phyloP scores from a whole-genome alignment of 2,797 vertebrate genomes.

The Smutsia temminckii region DNA sequence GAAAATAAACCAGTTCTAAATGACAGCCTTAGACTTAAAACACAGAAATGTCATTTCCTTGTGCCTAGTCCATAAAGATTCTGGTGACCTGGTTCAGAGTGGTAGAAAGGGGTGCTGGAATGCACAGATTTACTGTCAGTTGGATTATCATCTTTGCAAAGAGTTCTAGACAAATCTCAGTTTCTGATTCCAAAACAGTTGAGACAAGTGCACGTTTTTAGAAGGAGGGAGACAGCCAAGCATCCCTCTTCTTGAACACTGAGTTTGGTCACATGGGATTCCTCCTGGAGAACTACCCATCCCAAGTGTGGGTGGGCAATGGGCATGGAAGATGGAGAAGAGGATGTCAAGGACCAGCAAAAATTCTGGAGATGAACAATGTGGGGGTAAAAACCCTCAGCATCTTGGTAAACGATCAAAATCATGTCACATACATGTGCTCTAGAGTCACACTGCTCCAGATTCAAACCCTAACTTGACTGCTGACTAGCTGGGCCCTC shows the following conservation, averaged over 20 bases:
- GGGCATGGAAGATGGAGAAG: fast-evolving
- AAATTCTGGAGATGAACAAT: fast-evolving
- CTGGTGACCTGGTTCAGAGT: neutral
- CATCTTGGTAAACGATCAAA: fast-evolving
- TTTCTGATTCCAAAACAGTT: fast-evolving
- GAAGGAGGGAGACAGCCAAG: neutral
- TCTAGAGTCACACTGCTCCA: neutral
- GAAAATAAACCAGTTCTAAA: neutral
- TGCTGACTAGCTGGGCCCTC: too few species aligned
- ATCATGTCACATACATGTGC: fast-evolving
- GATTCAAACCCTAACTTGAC: neutral
- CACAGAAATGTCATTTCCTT: neutral
- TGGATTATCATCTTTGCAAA: neutral
- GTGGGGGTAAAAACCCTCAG: fast-evolving
- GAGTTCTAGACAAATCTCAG: neutral
- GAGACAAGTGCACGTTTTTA: fast-evolving
- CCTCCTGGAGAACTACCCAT: fast-evolving
- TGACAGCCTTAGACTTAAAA: neutral
- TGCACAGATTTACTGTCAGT: fast-evolving
- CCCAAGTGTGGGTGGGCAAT: neutral
- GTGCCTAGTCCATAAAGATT: neutral
- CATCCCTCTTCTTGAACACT: neutral
- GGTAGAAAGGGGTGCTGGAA: neutral
- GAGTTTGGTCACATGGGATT: fast-evolving
- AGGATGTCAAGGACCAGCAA: fast-evolving